Conservation (phyloP, 2,888 invertebrate genomes). For the Hydropsyche betteni region DNA sequence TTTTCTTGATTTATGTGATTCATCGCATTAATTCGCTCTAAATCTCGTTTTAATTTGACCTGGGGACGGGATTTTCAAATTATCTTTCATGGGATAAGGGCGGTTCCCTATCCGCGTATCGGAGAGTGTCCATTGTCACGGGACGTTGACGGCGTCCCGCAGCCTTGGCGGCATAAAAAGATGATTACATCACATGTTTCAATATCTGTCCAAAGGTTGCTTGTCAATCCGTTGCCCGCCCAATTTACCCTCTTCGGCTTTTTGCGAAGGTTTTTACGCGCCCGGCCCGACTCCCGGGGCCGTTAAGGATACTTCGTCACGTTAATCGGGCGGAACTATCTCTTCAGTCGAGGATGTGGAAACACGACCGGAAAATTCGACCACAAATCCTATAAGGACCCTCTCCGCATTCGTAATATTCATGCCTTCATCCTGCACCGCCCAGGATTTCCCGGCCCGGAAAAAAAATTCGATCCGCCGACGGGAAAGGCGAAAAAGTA, state of each 20-base stretch:
- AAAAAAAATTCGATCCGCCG: conserved; percentile 20
- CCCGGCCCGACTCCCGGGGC: conserved; percentile 16
- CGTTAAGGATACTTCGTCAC: conserved; percentile 43
- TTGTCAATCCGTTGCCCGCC: conserved; percentile 41
- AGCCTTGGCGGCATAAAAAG: conserved; percentile 34
- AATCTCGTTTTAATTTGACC: no score
- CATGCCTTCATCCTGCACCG: conserved; percentile 19
- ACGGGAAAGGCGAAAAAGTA: conserved; percentile 11
- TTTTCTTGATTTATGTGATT: no score
- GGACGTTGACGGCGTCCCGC: not conserved
- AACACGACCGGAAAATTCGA: conserved; percentile 40
- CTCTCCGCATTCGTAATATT: conserved; percentile 31
- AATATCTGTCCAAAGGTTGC: conserved; percentile 44
- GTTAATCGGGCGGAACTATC: conserved; percentile 46
- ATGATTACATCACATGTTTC: conserved; percentile 44
- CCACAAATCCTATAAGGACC: conserved; percentile 37
- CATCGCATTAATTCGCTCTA: no score
- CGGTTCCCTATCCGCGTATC: not conserved
- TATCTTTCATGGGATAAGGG: not conserved
- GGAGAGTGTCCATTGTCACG: conserved; percentile 21
- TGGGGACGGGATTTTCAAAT: no score
- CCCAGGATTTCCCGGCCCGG: conserved; percentile 30
- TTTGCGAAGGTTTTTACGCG: conserved; percentile 38
- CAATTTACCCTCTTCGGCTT: conserved; percentile 43
- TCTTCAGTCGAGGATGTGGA: conserved; percentile 39